A percentile compares a stretch with the other conserved stretches of the same genome.
Evolutionary conservation across 2,113 vertebrate species (phyloP).

Genomic region (Ursus arctos): DNA sequence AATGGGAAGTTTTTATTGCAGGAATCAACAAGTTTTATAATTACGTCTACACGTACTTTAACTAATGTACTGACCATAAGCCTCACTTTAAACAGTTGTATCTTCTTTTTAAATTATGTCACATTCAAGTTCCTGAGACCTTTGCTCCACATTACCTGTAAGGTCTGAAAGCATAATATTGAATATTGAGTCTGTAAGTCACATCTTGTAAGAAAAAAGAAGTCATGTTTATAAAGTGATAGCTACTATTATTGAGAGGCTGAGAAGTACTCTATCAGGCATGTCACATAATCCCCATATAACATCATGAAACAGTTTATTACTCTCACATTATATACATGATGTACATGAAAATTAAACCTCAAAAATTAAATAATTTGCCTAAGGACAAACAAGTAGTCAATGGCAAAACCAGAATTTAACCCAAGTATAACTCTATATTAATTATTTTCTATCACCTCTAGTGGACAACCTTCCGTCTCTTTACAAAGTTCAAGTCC

Average conservation of each 20-base stretch:
- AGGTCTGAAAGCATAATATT: neutral
- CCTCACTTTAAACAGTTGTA: neutral
- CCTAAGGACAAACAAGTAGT: neutral
- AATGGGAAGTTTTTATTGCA: constrained; percentile 10
- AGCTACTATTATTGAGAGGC: neutral
- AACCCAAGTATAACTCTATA: neutral
- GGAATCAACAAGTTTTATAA: neutral
- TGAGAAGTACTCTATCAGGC: neutral
- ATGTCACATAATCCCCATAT: neutral
- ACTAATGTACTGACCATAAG: neutral
- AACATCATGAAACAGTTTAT: neutral
- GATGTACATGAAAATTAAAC: neutral
- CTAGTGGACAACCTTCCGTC: neutral
- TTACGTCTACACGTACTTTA: neutral
- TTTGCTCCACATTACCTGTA: neutral
- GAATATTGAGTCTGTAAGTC: neutral
- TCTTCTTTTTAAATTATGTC: constrained; percentile 28
- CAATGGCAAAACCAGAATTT: neutral
- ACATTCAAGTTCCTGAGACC: neutral
- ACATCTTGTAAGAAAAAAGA: neutral
- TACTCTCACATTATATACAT: neutral
- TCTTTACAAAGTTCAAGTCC: neutral
- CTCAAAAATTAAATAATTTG: neutral
- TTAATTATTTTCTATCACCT: neutral
- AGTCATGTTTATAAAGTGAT: neutral